Base-by-base conservation (phyloP, 2,888 invertebrate species). In the Girardia tigrina region DNA sequence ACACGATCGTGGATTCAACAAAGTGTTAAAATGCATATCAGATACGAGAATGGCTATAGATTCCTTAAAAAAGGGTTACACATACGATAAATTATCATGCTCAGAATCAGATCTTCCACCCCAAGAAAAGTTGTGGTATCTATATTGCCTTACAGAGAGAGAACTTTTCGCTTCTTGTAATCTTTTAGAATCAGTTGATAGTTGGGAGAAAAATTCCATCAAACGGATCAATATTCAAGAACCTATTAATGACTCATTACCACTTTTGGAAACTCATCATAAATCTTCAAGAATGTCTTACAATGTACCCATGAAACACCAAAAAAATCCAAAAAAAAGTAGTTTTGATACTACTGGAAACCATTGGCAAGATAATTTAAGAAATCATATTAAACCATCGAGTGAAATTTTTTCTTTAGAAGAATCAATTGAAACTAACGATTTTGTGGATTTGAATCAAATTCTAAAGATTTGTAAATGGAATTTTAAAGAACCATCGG, bases 121-220 rank as follows among this genome's bases (percentile, higher is more conserved):
- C n/a, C 73, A 73, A 26, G 73, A 73, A 29, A 73, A 73, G 29
- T n/a, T 73, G 20, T 73, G 73, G 73, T 73, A 73, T 26, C 20
- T 73, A 16, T 73, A 27, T 36, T 73, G 73, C 20, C 29, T 73
- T 29, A 12, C 42, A 20, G 73, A 73, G 42, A 73, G 36, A 42
- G 73, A 73, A 29, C 29, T 73, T 26, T 42, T 36, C 20, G 27
- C 36, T 6, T 36, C 36, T 16, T 73, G 29, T 26, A 73, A 28
- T 26, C 29, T 73, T 14, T 42, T 73, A 6, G 73, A 73, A 73
- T 20, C 36, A 16, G 36, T 73, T 36, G 73, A 28, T 20, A 42
- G 36, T 20, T 73, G 73, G 73, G 36, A 36, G 16, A 36, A 36
- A 16, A 36, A 36, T 36, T 36, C 16, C 12, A 36, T 36, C 12